Evolutionary conservation across 2,797 vertebrate genomes (phyloP).

Genomic region (Coranthus polyacanthus): DNA sequence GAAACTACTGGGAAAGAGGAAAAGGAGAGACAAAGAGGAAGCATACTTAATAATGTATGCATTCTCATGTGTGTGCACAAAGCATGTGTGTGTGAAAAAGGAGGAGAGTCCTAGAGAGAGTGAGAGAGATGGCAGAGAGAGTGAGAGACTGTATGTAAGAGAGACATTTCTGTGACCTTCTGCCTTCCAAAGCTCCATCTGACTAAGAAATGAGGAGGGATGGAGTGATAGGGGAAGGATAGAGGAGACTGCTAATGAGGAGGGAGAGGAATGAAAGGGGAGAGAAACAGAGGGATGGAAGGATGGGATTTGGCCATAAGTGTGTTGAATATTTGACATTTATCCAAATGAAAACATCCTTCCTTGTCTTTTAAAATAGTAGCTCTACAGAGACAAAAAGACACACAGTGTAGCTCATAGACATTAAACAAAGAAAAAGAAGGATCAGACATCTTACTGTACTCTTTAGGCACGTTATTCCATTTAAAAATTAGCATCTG

Average conservation of each 20-base stretch:
- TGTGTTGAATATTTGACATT: slow-evolving; percentile 69
- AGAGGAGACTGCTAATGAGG: slow-evolving; percentile 83
- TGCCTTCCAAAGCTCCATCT: slow-evolving; percentile 76
- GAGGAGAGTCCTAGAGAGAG: slow-evolving; percentile 20
- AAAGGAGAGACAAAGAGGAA: slow-evolving; percentile 29
- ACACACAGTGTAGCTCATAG: slow-evolving; percentile 8
- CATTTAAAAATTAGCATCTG: no score
- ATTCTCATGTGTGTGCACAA: slow-evolving; percentile 61
- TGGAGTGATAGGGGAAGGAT: slow-evolving; percentile 66
- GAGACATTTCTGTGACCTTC: slow-evolving; percentile 84
- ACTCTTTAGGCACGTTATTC: no score
- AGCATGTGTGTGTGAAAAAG: slow-evolving; percentile 20
- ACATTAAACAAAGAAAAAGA: not conserved
- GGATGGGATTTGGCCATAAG: slow-evolving; percentile 50
- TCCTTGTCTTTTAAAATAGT: slow-evolving; percentile 46
- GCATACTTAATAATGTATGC: slow-evolving; percentile 68
- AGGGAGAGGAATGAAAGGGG: no score
- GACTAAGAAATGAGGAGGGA: slow-evolving; percentile 81
- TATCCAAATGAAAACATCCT: slow-evolving; percentile 55
- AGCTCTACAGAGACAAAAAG: slow-evolving; percentile 14
- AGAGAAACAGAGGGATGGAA: slow-evolving; percentile 36
- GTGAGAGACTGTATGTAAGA: slow-evolving; percentile 48
- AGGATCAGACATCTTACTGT: slow-evolving; percentile 8
- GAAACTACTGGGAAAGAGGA: slow-evolving; percentile 1
- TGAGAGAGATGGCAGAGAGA: slow-evolving; percentile 11